Conservation (phyloP, 2,797 vertebrate species). For the Trichosurus vulpecula region DNA sequence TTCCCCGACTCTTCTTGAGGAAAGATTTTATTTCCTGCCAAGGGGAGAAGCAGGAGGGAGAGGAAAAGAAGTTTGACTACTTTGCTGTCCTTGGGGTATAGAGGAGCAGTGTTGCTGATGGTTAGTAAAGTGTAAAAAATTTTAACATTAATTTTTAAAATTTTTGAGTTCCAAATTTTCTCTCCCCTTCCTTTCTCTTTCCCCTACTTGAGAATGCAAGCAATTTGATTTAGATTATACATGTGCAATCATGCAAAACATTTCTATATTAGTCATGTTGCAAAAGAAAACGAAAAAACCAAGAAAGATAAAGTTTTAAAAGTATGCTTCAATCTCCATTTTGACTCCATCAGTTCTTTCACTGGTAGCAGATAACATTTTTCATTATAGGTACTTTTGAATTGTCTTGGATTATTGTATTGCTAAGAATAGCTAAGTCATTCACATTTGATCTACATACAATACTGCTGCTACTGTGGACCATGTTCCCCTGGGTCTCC, state of each 20-base stretch:
- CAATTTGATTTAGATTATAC: not conserved
- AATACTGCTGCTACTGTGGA: not conserved
- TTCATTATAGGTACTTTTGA: not conserved
- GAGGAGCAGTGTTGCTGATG: not conserved
- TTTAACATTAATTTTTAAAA: not conserved
- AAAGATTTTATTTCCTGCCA: not conserved
- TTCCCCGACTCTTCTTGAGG: not conserved
- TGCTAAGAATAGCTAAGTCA: not conserved
- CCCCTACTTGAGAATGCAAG: not conserved
- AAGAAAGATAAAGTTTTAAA: not conserved
- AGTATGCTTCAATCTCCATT: not conserved
- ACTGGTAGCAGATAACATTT: not conserved
- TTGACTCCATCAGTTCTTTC: not conserved
- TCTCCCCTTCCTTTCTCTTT: not conserved
- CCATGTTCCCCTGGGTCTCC: not conserved
- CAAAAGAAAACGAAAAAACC: not conserved
- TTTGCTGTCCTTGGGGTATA: not conserved
- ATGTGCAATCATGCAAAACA: not conserved
- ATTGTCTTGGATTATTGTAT: not conserved
- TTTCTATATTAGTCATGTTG: not conserved
- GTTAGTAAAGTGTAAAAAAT: not conserved
- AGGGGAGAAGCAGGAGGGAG: not conserved
- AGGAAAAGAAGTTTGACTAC: not conserved
- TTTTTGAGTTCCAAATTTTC: not conserved
- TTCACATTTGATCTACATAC: not conserved